Base-by-base conservation (phyloP, 2,113 vertebrate species). In the Eidolon helvum region DNA sequence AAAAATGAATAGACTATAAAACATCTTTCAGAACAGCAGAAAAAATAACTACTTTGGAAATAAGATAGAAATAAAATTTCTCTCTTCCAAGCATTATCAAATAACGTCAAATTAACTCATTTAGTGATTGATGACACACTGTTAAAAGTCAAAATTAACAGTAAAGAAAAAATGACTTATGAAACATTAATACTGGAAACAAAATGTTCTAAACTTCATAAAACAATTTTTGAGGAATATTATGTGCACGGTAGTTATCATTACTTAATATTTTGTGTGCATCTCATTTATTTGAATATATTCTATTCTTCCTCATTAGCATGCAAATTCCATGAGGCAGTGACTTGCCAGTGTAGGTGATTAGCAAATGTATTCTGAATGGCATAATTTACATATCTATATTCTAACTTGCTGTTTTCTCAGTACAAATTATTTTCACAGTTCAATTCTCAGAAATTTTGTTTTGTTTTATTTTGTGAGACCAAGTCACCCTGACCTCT, bases 351-450 rank as follows among this genome's bases (percentile, higher is more conserved):
- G 15, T 86, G 12, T 65, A 53, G 14, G 14, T 61, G 74, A 86
- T 77, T 72, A 91, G n/a, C 0, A 82, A 92, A 90, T 71, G 5
- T 72, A 59, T 55, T 61, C 72, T 57, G 10, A 66, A 72, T 65
- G 59, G n/a, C 3, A 90, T 61, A 50, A 90, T 95, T 95, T 94
- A 63, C 57, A 79, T 85, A 71, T 40, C 68, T 65, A 14, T 85
- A 86, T 90, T 69, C 21, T 77, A 89, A 86, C 5, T 77, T 77
- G 10, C 26, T 89, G 87, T 61, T 65, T 50, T 90, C 26, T 77
- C 21, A 74, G 7, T 61, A 59, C 14, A n/a, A 74, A 85, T 91
- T 93, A 66, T 85, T 55, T 95, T 85, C 84, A 7, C 74, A 90
- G 22, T 95, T 91, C 90, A 66, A 83, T 38, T 89, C 65, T 89